These are phyloP conservation scores for Gastrophysa polygoni DNA, from an alignment of 2,888 invertebrate genomes.

Conservation along the genomic window DNA sequence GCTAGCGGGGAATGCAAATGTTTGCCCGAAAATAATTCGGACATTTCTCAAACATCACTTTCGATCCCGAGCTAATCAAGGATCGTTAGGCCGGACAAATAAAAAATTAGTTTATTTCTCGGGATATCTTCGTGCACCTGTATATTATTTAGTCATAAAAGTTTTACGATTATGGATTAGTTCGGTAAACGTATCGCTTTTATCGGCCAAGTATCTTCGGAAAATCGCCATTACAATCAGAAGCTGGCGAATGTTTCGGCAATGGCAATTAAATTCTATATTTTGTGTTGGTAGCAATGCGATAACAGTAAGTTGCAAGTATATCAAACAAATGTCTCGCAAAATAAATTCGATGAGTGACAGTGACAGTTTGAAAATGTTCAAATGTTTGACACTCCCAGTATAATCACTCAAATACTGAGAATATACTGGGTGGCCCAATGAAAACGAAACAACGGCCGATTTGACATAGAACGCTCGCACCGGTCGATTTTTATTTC, in stretches of 20 bases:
- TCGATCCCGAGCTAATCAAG: neutral
- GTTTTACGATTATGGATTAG: constrained; percentile 35
- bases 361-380: too few species aligned
- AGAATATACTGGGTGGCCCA: too few species aligned
- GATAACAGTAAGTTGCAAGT: too few species aligned
- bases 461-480: too few species aligned
- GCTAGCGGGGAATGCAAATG: constrained; percentile 36
- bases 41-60: constrained; percentile 32
- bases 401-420: too few species aligned
- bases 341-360: too few species aligned
- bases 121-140: neutral
- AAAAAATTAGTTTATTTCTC: neutral
- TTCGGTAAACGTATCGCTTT: neutral
- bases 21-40: constrained; percentile 34
- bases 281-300: neutral
- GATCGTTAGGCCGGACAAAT: neutral
- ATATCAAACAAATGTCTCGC: too few species aligned
- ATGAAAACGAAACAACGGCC: too few species aligned
- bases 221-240: constrained; percentile 8
- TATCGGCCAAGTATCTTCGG: neutral
- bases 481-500: too few species aligned
- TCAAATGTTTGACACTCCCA: too few species aligned
- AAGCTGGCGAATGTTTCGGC: constrained; percentile 3
- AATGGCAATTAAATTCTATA: neutral
- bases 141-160: constrained; percentile 25